A percentile compares a stretch with the other conserved stretches of the same genome.
Conservation (phyloP, 2,113 vertebrate genomes). For the Felis chaus region DNA sequence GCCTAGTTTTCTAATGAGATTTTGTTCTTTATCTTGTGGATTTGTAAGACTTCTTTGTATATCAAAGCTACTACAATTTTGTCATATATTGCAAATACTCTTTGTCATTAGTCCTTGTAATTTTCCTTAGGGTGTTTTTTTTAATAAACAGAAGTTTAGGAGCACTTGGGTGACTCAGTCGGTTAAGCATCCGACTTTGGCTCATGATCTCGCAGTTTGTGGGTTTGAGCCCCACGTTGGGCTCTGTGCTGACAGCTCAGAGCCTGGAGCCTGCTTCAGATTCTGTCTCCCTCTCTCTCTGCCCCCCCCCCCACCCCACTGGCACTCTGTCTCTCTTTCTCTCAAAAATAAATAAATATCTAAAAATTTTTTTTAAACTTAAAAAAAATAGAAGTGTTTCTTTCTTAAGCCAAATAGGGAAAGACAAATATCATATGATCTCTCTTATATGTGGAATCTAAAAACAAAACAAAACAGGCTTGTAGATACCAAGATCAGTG, state of each 20-base stretch:
- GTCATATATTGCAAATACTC: constrained; percentile 4
- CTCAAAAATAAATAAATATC: too few species aligned
- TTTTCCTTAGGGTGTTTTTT: neutral
- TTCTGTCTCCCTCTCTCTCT: too few species aligned
- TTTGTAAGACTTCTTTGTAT: constrained; percentile 49
- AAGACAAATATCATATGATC: neutral
- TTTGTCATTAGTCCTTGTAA: neutral
- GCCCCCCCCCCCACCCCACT: too few species aligned
- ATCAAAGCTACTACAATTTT: neutral
- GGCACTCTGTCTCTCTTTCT: too few species aligned
- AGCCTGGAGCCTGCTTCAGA: too few species aligned
- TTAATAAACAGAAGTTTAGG: constrained; percentile 3
- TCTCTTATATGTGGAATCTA: neutral
- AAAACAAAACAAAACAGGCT: neutral
- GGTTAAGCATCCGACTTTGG: too few species aligned
- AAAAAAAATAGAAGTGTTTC: neutral
- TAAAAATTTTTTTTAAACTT: neutral
- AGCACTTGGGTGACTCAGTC: too few species aligned
- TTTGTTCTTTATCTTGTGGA: constrained; percentile 27
- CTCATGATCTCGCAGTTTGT: too few species aligned
- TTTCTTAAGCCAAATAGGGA: neutral
- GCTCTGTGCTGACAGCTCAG: too few species aligned
- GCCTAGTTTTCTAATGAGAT: constrained; percentile 35
- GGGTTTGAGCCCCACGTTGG: too few species aligned
- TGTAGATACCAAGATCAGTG: neutral